Evolutionary conservation across 2,797 vertebrate genomes (phyloP).

Genomic region (Triplophysa bombifrons): DNA sequence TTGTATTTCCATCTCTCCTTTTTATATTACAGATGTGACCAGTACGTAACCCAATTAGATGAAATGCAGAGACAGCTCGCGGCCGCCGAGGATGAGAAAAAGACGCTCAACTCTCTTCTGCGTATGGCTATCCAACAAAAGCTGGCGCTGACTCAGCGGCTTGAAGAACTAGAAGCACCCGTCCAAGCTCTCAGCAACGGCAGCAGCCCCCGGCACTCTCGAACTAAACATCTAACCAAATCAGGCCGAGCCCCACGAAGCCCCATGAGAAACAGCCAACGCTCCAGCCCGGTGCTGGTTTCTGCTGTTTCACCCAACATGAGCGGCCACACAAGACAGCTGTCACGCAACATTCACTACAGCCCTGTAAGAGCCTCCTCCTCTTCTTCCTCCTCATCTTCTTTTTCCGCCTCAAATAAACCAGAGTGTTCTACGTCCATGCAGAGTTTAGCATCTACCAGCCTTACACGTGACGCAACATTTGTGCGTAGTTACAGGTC

Average conservation of each 20-base stretch:
- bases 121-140: conserved; percentile 90
- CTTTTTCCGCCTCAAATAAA: conserved; percentile 35
- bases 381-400: conserved; percentile 59
- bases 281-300: conserved; percentile 72
- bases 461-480: conserved; percentile 71
- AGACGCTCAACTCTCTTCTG: conserved; percentile 83
- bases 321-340: conserved; percentile 69
- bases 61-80: conserved; percentile 87
- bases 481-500: conserved; percentile 74
- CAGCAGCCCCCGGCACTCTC: conserved; percentile 74
- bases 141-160: conserved; percentile 81
- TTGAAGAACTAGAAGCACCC: conserved; percentile 80
- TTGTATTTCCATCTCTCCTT: neutral
- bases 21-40: conserved; percentile 79
- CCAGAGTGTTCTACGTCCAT: conserved; percentile 41
- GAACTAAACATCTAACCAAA: conserved; percentile 75
- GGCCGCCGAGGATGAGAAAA: conserved; percentile 86
- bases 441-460: conserved; percentile 41
- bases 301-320: conserved; percentile 63
- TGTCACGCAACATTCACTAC: conserved; percentile 77
- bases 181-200: conserved; percentile 71
- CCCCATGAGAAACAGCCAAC: conserved; percentile 76
- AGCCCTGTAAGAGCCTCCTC: conserved; percentile 78
- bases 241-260: conserved; percentile 74
- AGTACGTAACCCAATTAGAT: conserved; percentile 86